phyloP scores from a whole-genome alignment of 53 echinoderm and acorn worm species.

The Apostichopus leukothele region DNA sequence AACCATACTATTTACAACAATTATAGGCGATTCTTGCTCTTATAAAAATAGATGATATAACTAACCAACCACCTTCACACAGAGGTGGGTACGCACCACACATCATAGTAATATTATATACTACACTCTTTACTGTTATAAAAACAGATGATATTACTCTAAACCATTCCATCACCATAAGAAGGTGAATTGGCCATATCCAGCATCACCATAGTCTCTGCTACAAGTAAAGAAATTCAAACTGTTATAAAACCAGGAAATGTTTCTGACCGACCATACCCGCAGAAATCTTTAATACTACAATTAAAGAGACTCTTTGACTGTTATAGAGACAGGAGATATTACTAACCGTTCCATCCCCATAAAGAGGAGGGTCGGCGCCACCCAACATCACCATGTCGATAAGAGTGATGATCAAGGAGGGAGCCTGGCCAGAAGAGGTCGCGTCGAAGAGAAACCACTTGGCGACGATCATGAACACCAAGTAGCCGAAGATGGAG shows the following conservation, averaged over 20 bases:
- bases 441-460: constrained; percentile 67
- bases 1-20: not conserved
- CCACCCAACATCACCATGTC: constrained; percentile 7
- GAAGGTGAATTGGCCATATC: too few species aligned
- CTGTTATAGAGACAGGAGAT: too few species aligned
- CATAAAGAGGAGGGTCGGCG: not conserved
- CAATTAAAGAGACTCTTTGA: too few species aligned
- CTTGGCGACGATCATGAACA: constrained; percentile 79
- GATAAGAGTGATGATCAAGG: constrained; percentile 79
- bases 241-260: too few species aligned
- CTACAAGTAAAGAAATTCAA: too few species aligned
- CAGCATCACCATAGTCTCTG: too few species aligned
- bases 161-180: too few species aligned
- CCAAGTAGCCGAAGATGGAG: constrained; percentile 94
- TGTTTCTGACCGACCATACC: not conserved
- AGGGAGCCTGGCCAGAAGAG: constrained; percentile 62
- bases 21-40: too few species aligned
- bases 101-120: not conserved
- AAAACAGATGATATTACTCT: too few species aligned
- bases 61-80: not conserved
- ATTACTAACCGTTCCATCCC: not conserved
- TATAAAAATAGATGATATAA: too few species aligned
- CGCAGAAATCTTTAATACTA: not conserved
- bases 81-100: not conserved
- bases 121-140: too few species aligned